Conservation (phyloP, 2,113 vertebrate species). For the Sterna hirundo region DNA sequence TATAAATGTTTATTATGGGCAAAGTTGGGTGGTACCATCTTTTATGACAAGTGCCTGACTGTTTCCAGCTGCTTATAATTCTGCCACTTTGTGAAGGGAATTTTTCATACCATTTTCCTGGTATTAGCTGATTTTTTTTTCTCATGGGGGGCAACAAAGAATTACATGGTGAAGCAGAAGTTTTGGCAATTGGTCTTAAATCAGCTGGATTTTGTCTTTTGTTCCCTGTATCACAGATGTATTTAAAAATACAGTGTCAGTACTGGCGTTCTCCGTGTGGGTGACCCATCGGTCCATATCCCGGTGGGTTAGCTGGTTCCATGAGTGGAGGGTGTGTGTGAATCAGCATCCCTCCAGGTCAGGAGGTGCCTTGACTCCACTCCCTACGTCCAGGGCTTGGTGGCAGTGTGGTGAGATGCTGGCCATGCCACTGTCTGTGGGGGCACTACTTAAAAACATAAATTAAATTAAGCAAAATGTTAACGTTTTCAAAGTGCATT, state of each 20-base stretch:
- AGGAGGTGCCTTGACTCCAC: neutral
- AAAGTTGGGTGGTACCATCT: neutral
- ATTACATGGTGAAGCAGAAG: neutral
- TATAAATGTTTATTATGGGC: neutral
- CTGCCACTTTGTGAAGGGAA: neutral
- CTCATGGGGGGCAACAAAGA: neutral
- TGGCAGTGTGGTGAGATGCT: neutral
- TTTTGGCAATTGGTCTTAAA: neutral
- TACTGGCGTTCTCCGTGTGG: neutral
- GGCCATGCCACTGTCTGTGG: neutral
- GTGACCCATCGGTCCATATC: fast-evolving
- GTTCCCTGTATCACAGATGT: neutral
- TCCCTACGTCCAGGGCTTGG: neutral
- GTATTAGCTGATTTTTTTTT: neutral
- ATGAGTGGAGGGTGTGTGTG: fast-evolving
- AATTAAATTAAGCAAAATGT: neutral
- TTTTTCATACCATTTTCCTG: neutral
- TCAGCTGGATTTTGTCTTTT: neutral
- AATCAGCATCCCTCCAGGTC: neutral
- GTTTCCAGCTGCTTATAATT: neutral
- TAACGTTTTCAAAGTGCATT: neutral
- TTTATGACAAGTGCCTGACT: neutral
- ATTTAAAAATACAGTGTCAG: neutral
- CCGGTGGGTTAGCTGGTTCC: neutral
- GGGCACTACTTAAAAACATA: neutral